These are phyloP conservation scores for Hirtodrosophila alboralis DNA, from an alignment of 2,888 invertebrate genomes.

Conservation along the genomic window DNA sequence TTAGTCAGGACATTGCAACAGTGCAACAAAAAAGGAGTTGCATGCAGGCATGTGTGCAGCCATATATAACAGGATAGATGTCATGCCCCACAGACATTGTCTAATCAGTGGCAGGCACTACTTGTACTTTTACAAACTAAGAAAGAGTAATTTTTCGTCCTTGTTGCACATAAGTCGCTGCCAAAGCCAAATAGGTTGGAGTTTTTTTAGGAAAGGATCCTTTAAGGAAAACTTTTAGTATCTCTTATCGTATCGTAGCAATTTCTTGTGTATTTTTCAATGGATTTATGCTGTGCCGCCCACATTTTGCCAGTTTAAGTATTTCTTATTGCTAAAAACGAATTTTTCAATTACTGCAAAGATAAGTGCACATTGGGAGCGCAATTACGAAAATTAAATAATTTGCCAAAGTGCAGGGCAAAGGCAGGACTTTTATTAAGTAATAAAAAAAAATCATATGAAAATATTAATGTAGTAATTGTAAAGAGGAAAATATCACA, in stretches of 20 bases:
- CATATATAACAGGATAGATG: conserved; percentile 80
- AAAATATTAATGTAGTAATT: too few species aligned
- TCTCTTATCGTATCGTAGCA: conserved; percentile 48
- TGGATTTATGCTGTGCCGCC: conserved; percentile 40
- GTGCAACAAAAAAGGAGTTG: conserved; percentile 63
- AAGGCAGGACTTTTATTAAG: conserved; percentile 10
- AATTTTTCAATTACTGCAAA: conserved; percentile 60
- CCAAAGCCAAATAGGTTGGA: conserved; percentile 11
- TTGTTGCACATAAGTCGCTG: conserved; percentile 17
- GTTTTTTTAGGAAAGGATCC: too few species aligned
- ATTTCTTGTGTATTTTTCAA: conserved; percentile 43
- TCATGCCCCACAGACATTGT: conserved; percentile 50
- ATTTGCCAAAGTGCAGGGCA: conserved; percentile 40
- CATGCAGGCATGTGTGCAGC: conserved; percentile 71
- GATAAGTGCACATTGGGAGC: conserved; percentile 42
- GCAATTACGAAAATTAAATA: conserved; percentile 61
- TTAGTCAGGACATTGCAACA: conserved; percentile 53
- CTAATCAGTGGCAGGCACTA: conserved; percentile 46
- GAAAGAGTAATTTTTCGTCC: conserved; percentile 23
- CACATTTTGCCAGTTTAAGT: conserved; percentile 33
- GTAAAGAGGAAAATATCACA: too few species aligned
- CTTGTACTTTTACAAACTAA: conserved; percentile 6
- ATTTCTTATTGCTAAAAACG: conserved; percentile 47
- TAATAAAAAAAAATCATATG: not conserved
- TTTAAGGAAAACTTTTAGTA: conserved; percentile 34